A percentile compares a stretch with the other conserved stretches of the same genome.
These are phyloP conservation scores for Amblyjoppa proteus DNA, from an alignment of 2,888 invertebrate genomes.

Conservation along the genomic window DNA sequence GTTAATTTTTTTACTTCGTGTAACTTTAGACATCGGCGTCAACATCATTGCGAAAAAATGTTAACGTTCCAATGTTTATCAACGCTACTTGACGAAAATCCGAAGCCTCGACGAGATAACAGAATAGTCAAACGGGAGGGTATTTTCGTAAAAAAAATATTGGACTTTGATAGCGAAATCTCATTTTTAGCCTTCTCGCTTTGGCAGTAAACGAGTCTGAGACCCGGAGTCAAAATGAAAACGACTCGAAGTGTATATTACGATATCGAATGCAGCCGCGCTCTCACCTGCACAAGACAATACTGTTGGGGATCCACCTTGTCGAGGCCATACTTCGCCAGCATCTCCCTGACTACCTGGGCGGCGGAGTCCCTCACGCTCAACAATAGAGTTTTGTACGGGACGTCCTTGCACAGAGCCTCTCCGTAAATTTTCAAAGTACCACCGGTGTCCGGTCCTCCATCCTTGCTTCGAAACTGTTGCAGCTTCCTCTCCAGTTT, in stretches of 20 bases:
- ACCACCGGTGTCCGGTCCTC: conserved; percentile 97
- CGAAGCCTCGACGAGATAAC: too few relatives aligned
- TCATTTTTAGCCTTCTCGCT: not conserved
- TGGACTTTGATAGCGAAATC: not conserved
- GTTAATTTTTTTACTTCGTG: not conserved
- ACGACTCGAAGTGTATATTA: not conserved
- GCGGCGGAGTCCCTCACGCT: conserved; percentile 97
- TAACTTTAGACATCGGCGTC: not conserved
- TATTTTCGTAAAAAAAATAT: not conserved
- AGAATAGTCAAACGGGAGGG: not conserved
- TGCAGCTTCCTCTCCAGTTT: conserved; percentile 98
- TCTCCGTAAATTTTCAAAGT: conserved; percentile 98
- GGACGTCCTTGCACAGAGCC: conserved; percentile 97
- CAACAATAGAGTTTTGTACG: conserved; percentile 98
- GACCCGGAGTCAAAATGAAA: conserved; percentile 17
- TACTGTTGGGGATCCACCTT: conserved; percentile 96
- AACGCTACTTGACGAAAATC: not conserved
- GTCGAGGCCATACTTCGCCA: conserved; percentile 98
- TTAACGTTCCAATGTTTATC: not conserved
- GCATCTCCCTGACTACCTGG: conserved; percentile 97
- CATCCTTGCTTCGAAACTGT: conserved; percentile 97
- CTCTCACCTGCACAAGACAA: conserved; percentile 96
- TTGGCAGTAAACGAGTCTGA: not conserved
- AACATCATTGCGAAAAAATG: not conserved
- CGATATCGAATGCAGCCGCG: not conserved